Base-by-base conservation (phyloP, 2,113 vertebrate species). In the Channa argus region DNA sequence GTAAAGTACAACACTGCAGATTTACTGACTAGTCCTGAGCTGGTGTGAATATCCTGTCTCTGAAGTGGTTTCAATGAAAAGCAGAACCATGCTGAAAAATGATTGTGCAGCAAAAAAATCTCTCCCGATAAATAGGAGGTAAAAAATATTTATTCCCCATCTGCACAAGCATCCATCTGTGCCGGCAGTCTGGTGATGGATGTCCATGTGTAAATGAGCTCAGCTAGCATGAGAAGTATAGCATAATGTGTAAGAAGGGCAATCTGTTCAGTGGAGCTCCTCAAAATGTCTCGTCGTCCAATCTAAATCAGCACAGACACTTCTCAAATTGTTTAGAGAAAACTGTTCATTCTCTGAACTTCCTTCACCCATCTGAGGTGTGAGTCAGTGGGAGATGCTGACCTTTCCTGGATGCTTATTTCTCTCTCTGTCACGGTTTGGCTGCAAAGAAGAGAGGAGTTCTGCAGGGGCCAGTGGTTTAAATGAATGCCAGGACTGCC, bases 131-230 rank as follows among this genome's bases (percentile, higher is more conserved):
- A 76, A 66, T 71, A 50, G 69, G 43, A 9, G 1, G 13, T 37
- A 41, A 66, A 56, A 83, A 75, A 64, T 44, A 56, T 58, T 62
- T 64, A 53, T 78, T 53, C 60, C 69, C 39, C 0, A 52, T 44
- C 49, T 65, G 72, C 46, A 74, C 69, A 50, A 41, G 1, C n/a
- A 80, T 71, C 74, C 44, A 62, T 83, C 63, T 73, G 65, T n/a
- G 12, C 11, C 2, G 49, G 63, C 77, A 71, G 60, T 75, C 56
- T 50, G 65, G 41, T 55, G 80, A 88, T 71, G 51, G 77, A 88
- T 83, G 71, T 51, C 24, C 10, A 11, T 61, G 81, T 86, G 74
- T 66, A 88, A 87, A 89, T 85, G 62, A 66, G 71, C 6, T 4
- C 15, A 64, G 74, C 8, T 55, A 66, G 80, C 46, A n/a, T 63